Percentiles rank a stretch among this genome's conserved stretches.
phyloP scores from a whole-genome alignment of 2,888 invertebrate species.

The Muschampia plurimacula region DNA sequence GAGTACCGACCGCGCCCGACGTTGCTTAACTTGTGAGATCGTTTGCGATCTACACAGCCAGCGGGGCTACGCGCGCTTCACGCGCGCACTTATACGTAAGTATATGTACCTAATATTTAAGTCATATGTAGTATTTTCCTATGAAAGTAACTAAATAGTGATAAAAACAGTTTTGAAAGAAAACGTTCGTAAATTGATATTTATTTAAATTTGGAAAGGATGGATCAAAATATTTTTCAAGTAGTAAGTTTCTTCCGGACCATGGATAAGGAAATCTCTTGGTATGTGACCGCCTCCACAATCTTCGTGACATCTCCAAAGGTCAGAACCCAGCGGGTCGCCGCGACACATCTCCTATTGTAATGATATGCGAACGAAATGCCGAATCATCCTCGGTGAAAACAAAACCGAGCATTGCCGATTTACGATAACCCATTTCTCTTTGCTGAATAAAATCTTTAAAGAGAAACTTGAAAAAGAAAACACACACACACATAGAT shows the following conservation, averaged over 20 bases:
- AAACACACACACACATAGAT: too few relatives aligned
- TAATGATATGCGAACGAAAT: constrained; percentile 52
- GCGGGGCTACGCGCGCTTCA: too few relatives aligned
- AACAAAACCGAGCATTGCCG: constrained; percentile 63
- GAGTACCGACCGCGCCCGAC: too few relatives aligned
- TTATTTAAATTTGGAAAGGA: background rate
- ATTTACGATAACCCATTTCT: constrained; percentile 56
- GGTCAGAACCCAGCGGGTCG: constrained; percentile 56
- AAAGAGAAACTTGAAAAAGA: background rate
- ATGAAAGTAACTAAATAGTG: background rate
- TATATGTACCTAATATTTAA: too few relatives aligned
- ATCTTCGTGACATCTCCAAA: constrained; percentile 49
- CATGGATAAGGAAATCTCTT: constrained; percentile 24
- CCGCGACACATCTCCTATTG: constrained; percentile 55
- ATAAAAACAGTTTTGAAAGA: background rate
- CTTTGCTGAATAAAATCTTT: constrained; percentile 10
- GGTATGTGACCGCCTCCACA: constrained; percentile 37
- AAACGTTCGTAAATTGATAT: background rate
- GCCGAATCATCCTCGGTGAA: constrained; percentile 63
- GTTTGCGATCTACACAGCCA: too few relatives aligned
- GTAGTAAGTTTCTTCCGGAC: background rate
- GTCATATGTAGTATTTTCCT: background rate
- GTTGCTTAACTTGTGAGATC: too few relatives aligned
- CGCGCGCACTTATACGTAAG: too few relatives aligned
- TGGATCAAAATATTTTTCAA: background rate